These are phyloP conservation scores for Carapus acus DNA, from an alignment of 2,797 vertebrate genomes.

Conservation along the genomic window DNA sequence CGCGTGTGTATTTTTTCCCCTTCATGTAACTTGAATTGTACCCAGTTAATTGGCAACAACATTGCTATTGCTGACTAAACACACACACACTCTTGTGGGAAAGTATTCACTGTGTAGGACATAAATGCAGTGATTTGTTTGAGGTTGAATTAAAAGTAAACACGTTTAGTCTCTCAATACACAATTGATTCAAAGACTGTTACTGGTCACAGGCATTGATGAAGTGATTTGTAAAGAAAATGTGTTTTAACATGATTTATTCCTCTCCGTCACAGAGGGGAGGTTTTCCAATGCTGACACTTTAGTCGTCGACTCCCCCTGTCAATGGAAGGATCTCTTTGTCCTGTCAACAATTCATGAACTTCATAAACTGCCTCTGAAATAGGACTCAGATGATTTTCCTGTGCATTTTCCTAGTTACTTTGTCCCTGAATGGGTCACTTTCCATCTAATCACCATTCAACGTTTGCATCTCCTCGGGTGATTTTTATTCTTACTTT, in stretches of 20 bases:
- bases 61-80: neutral
- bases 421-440: constrained; percentile 27
- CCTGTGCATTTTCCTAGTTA: constrained; percentile 30
- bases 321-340: neutral
- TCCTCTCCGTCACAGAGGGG: too few species aligned
- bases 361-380: constrained; percentile 15
- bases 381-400: constrained; percentile 17
- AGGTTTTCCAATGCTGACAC: too few species aligned
- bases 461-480: constrained; percentile 26
- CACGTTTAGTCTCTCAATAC: too few species aligned
- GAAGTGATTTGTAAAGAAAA: too few species aligned
- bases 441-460: constrained; percentile 39
- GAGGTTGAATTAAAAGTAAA: too few species aligned
- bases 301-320: neutral
- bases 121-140: too few species aligned
- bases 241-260: too few species aligned
- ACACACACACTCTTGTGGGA: neutral
- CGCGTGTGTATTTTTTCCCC: constrained; percentile 17
- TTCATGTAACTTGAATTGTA: neutral
- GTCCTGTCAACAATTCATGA: constrained; percentile 1
- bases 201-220: too few species aligned
- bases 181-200: too few species aligned
- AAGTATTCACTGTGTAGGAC: neutral
- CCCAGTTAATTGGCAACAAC: neutral
- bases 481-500: too few species aligned